These are phyloP conservation scores for Brachymystax lenok DNA, from an alignment of 2,797 vertebrate genomes.

Conservation along the genomic window DNA sequence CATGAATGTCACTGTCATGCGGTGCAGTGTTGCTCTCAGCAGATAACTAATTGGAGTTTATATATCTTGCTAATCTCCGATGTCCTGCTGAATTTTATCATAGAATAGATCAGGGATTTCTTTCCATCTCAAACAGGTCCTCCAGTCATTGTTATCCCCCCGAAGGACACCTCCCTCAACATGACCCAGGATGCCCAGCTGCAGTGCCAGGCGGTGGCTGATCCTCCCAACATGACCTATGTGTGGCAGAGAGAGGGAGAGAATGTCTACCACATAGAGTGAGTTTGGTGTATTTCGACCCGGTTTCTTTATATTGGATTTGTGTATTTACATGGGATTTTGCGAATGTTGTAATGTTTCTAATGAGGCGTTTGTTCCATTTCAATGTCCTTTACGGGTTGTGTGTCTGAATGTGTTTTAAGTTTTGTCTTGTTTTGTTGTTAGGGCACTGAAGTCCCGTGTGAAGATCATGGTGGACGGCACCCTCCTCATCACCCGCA, in stretches of 20 bases:
- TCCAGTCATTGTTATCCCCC: constrained; percentile 85
- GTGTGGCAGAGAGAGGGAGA: constrained; percentile 85
- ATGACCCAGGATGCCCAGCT: constrained; percentile 87
- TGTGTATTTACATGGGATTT: neutral
- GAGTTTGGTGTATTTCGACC: constrained; percentile 20
- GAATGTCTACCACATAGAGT: constrained; percentile 92
- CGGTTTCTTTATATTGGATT: constrained; percentile 8
- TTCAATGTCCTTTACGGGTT: neutral
- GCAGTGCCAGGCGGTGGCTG: constrained; percentile 86
- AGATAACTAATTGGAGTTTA: too few relatives aligned
- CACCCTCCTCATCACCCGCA: constrained; percentile 82
- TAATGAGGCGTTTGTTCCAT: neutral
- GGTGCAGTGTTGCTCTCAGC: neutral
- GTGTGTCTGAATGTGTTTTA: neutral
- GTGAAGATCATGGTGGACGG: constrained; percentile 92
- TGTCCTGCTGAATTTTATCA: neutral
- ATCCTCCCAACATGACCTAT: constrained; percentile 94
- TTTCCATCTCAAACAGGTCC: constrained; percentile 74
- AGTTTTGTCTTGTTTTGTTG: neutral
- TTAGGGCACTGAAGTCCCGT: constrained; percentile 86
- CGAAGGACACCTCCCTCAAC: constrained; percentile 82
- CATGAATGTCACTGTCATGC: constrained; percentile 14
- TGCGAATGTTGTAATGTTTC: neutral
- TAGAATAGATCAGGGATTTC: neutral
- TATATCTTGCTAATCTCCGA: neutral